Base-by-base conservation (phyloP, 2,888 invertebrate species). In the Danaus chrysippus region DNA sequence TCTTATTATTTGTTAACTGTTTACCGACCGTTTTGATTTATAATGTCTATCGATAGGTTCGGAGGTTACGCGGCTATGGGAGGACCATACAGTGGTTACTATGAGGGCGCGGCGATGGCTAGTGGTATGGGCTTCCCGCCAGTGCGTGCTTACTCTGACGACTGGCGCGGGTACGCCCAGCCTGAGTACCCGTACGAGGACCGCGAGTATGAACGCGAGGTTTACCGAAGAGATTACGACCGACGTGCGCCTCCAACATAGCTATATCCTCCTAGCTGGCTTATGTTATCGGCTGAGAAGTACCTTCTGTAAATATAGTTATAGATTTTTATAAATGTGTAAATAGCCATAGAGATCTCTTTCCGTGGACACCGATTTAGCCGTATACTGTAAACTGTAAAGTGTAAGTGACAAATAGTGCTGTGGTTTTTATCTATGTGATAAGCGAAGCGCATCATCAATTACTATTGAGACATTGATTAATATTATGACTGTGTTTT, bases 211-310 rank as follows among this genome's bases (percentile, higher is more conserved):
- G 91, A 91, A 68, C 85, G 90, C 53, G 93, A 93, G 68, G 92
- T 93, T 71, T 87, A 94, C 81, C 73, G 93, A 63, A 83, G 94
- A 65, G 94, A 94, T 73, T 94, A 93, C 72, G 94, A 94, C 74
- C 87, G 94, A 65, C 91, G 94, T 69, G 93, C 93, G 64, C 93
- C 93, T 44, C 93, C 93, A 17, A 92, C 93, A 61, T 90, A 85
- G 81, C 70, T 12, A 19, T 44, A 44, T 52, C 54, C 41, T 17
- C 5, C 13, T 49, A 58, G 34, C 93, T 93, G 23, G 91, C 93
- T 61, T 87, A 84, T 79, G 69, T 67, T 63, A 61, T 56, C 59
- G 64, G 56, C 59, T 58, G 64, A 53, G 59, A 59, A 52, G 58
- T 63, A 61, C 46, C 44, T 59, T 67, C 56, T 63, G 88, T 88